phyloP scores from a whole-genome alignment of 2,113 vertebrate genomes.

The Psilopsiagon aurifrons region DNA sequence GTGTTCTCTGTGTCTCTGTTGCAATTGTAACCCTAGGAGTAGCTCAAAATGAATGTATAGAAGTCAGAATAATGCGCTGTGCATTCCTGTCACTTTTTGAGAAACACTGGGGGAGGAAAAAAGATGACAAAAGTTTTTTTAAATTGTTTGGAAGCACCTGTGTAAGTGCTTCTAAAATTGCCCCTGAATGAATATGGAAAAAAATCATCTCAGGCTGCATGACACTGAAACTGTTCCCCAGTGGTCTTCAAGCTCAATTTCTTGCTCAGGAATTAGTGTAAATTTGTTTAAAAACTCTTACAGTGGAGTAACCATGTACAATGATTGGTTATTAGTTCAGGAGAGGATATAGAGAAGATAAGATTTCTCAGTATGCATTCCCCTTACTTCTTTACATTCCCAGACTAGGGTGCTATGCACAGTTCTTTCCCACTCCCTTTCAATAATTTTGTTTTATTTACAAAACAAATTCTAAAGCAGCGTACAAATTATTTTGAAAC shows the following conservation, averaged over 20 bases:
- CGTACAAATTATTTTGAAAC: background rate
- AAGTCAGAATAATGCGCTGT: background rate
- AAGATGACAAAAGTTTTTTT: background rate
- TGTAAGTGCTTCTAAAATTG: background rate
- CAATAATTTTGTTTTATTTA: background rate
- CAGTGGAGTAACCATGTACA: background rate
- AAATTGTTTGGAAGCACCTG: background rate
- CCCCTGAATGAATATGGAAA: background rate
- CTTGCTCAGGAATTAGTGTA: background rate
- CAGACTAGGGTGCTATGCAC: background rate
- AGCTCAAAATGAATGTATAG: background rate
- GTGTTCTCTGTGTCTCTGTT: background rate
- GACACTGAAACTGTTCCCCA: background rate
- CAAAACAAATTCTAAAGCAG: background rate
- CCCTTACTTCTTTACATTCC: background rate
- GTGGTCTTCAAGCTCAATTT: background rate
- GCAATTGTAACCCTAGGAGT: background rate
- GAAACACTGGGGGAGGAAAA: background rate
- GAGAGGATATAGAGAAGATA: background rate
- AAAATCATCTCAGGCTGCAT: background rate
- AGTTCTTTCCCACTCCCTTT: background rate
- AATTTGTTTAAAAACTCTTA: background rate
- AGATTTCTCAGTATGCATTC: background rate
- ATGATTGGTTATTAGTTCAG: background rate
- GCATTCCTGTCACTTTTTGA: background rate